phyloP scores from a whole-genome alignment of 2,888 invertebrate species.

The Andrena dorsata region DNA sequence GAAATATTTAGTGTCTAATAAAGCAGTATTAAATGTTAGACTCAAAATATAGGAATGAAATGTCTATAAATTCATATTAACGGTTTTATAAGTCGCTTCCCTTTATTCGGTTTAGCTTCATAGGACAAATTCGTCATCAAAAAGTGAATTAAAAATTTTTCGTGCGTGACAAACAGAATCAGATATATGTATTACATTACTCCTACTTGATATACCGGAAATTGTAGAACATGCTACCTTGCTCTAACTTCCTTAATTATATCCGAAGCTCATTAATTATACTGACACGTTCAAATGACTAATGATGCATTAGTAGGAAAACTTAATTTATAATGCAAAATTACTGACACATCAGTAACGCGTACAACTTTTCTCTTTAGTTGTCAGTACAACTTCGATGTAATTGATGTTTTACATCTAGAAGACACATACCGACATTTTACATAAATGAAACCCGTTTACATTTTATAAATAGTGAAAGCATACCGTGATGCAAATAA shows the following conservation, averaged over 20 bases:
- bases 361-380: background rate
- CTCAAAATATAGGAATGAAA: no score
- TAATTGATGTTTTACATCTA: background rate
- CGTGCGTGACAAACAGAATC: background rate
- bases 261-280: conserved; percentile 12
- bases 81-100: background rate
- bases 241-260: conserved; percentile 1
- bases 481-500: no score
- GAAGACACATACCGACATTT: background rate
- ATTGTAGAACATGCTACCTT: background rate
- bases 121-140: background rate
- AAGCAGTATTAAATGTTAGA: no score
- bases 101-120: background rate
- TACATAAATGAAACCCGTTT: background rate
- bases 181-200: background rate
- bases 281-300: conserved; percentile 11
- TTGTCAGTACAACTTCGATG: background rate
- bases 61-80: background rate
- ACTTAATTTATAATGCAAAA: conserved; percentile 18
- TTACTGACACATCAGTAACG: background rate
- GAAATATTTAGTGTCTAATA: no score
- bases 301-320: conserved; percentile 4
- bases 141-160: background rate
- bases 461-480: background rate
- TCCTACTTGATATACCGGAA: conserved; percentile 6